Evolutionary conservation across 2,113 vertebrate genomes (phyloP).

Genomic region (Carollia perspicillata): DNA sequence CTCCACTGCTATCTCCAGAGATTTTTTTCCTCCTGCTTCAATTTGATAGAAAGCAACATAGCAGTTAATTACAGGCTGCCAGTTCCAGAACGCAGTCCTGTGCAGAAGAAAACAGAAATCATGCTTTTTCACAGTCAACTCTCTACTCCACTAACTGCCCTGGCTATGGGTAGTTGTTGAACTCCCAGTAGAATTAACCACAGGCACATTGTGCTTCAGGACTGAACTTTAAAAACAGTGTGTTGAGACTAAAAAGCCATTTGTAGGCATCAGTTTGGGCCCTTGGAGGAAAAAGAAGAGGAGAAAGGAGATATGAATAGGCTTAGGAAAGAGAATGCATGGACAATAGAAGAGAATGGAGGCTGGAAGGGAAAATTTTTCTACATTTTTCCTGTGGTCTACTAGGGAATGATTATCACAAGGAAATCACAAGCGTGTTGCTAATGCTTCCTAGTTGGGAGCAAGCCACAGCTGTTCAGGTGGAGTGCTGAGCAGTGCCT

Average conservation of each 20-base stretch:
- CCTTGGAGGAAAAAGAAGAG: neutral
- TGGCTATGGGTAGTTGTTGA: constrained; percentile 12
- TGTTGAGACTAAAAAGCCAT: constrained; percentile 4
- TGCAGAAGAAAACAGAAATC: constrained; percentile 55
- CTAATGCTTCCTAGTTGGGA: constrained; percentile 71
- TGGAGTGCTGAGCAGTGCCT: constrained; percentile 71
- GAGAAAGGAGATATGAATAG: neutral
- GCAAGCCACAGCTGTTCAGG: constrained; percentile 73
- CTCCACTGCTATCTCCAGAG: neutral
- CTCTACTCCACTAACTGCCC: neutral
- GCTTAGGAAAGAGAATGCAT: neutral
- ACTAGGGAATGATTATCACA: constrained; percentile 68
- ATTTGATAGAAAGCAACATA: constrained; percentile 18
- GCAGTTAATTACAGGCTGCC: constrained; percentile 56
- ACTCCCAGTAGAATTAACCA: constrained; percentile 37
- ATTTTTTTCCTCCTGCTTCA: constrained; percentile 2
- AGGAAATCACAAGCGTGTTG: constrained; percentile 68
- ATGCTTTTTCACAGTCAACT: constrained; percentile 39
- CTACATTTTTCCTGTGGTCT: constrained; percentile 51
- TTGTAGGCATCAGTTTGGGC: neutral
- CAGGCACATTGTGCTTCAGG: neutral
- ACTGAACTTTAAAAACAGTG: constrained; percentile 45
- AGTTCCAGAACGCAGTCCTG: constrained; percentile 31
- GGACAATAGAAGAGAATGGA: neutral
- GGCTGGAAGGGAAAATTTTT: neutral